Evolutionary conservation across 2,113 vertebrate species (phyloP), one percentile per base, ranked within the genome.

Genomic region (Tetrao urogallus): DNA sequence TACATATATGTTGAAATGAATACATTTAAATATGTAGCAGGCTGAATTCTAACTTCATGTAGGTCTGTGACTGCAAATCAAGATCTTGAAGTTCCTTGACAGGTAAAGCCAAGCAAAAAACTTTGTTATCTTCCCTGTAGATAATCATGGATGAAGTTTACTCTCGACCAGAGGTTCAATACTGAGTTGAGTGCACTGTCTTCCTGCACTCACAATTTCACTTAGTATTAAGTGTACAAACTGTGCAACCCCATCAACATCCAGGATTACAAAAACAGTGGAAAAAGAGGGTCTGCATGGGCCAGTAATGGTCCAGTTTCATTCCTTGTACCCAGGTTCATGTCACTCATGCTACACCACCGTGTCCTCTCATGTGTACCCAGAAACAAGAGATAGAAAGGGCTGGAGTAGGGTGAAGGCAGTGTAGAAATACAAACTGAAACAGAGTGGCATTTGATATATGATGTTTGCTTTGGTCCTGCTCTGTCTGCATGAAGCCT

Each of bases 91-190:
- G 20, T 57, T 80, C 28, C 50, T 93, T 71, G 47, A 66, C 72
- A 82, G 75, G 65, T 91, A 82, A 82, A 91, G 85, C 11, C 27
- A 86, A 85, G 74, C 43, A 93, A 88, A 96, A 56, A 83, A 86
- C 21, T 22, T 77, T 90, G 58, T 85, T 76, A 42, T 88, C n/a
- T 88, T 58, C 64, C 72, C 13, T 67, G 3, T 25, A 73, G 65
- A 32, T 47, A 43, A 69, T 30, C 13, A 60, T 1, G 2, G 30
- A 14, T 85, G 71, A 86, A 92, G 58, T 48, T 48, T 91, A n/a
- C 34, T 84, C 3, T 1, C 27, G 24, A 61, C 32, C 57, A 66
- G 17, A 20, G 70, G 64, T 63, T 69, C 81, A 89, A 84, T 64
- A 38, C 28, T 42, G 3, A 2, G 32, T 1, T 38, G 30, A 79